A percentile compares a stretch with the other conserved stretches of the same genome.
Conservation (phyloP, 1,140 invertebrate species). For the Geopemphigus sp. region DNA sequence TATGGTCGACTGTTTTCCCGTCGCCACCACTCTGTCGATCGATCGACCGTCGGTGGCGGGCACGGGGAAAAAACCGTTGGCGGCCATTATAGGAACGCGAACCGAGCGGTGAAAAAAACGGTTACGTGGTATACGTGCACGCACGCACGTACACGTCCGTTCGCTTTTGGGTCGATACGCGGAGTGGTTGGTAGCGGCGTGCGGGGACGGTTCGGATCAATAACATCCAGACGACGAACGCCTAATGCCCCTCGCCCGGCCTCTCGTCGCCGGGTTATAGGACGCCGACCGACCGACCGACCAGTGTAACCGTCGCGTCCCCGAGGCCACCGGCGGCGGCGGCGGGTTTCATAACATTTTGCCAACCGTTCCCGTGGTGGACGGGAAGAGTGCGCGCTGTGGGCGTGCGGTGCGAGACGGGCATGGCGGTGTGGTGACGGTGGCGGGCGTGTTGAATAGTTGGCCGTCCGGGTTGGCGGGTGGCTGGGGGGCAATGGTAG, state of each 20-base stretch:
- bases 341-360: constrained; percentile 25
- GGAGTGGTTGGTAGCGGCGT: background rate
- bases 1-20: constrained; percentile 18
- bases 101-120: background rate
- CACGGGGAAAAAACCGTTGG: background rate
- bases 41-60: no score
- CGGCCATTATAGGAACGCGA: background rate
- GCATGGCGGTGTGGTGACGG: background rate
- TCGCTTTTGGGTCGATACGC: background rate
- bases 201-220: constrained; percentile 41
- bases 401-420: background rate
- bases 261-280: background rate
- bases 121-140: no score
- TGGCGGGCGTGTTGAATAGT: no score
- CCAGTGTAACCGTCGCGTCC: constrained; percentile 39
- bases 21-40: no score
- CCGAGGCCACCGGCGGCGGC: constrained; percentile 27
- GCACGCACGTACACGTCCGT: constrained; percentile 29
- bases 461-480: background rate
- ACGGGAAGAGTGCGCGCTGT: background rate
- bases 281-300: constrained; percentile 45
- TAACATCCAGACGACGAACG: constrained; percentile 46
- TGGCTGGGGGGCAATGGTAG: background rate
- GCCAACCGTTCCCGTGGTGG: background rate
- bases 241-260: background rate